A percentile compares a stretch with the other conserved stretches of the same genome.
phyloP scores from a whole-genome alignment of 2,797 vertebrate species.

The Anisognathus igniventris region DNA sequence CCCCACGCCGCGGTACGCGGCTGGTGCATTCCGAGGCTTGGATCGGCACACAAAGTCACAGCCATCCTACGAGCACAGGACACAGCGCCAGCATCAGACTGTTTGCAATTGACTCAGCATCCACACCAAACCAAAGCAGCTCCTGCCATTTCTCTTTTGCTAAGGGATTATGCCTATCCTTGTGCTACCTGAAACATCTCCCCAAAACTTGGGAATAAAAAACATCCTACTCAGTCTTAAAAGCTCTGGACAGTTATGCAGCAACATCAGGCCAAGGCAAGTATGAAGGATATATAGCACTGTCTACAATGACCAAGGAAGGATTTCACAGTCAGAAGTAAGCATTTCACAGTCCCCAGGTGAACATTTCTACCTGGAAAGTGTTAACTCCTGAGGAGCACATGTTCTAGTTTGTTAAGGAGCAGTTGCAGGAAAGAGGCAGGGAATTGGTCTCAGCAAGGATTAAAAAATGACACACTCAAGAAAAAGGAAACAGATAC shows the following conservation, averaged over 20 bases:
- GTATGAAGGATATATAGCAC: background rate
- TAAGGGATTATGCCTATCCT: background rate
- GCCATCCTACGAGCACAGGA: conserved; percentile 83
- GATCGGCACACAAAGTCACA: conserved; percentile 96
- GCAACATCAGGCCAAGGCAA: background rate
- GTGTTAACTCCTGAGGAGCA: background rate
- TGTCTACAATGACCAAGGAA: background rate
- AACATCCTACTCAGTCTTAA: background rate
- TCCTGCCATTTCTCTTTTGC: background rate
- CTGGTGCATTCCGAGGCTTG: conserved; percentile 77
- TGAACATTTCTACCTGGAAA: background rate
- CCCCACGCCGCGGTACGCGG: conserved; percentile 83
- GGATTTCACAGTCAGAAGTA: background rate
- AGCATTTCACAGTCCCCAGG: background rate
- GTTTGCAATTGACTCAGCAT: background rate
- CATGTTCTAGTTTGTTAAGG: background rate
- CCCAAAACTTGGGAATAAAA: background rate
- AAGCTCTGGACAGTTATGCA: background rate
- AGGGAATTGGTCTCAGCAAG: background rate
- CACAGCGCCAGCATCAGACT: background rate
- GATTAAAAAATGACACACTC: background rate
- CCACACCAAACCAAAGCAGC: background rate
- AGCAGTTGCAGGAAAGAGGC: background rate
- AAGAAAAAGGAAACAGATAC: background rate
- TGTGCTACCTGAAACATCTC: background rate